phyloP scores from a whole-genome alignment of 1,140 invertebrate species.

The Drosophila varians region DNA sequence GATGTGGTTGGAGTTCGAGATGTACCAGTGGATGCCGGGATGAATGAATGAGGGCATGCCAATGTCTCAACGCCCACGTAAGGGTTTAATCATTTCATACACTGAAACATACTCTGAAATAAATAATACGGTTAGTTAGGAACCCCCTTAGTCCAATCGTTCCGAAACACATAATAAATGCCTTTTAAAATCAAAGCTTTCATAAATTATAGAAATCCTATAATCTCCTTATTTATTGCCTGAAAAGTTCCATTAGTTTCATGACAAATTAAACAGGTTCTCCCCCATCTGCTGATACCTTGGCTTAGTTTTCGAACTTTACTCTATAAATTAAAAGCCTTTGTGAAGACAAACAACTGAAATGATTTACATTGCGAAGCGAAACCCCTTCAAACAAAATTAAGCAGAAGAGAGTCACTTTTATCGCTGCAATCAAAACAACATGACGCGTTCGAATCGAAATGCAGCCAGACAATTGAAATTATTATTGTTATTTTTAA shows the following conservation, averaged over 20 bases:
- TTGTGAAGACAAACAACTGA: not conserved
- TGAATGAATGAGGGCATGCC: slow-evolving; percentile 58
- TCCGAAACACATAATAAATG: not conserved
- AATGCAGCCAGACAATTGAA: slow-evolving; percentile 70
- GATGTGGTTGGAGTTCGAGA: slow-evolving; percentile 19
- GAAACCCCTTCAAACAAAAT: not conserved
- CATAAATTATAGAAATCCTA: slow-evolving; percentile 6
- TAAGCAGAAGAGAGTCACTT: slow-evolving; percentile 42
- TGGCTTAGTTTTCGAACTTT: not conserved
- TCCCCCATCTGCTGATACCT: not conserved
- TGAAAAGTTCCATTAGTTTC: slow-evolving; percentile 21
- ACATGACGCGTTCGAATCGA: slow-evolving; percentile 59
- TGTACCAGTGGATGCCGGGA: slow-evolving; percentile 27
- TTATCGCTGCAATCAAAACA: slow-evolving; percentile 67
- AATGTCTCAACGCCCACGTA: slow-evolving; percentile 62
- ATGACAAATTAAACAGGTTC: slow-evolving; percentile 57
- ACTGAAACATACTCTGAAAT: not conserved
- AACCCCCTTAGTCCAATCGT: no score
- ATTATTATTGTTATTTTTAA: slow-evolving; percentile 72
- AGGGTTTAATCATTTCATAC: slow-evolving; percentile 4
- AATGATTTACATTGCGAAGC: slow-evolving; percentile 36
- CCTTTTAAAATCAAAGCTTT: not conserved
- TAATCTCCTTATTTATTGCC: slow-evolving; percentile 33
- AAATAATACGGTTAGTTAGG: not conserved
- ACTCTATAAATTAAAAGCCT: slow-evolving; percentile 42